Evolutionary conservation across 1,140 invertebrate genomes (phyloP).

Genomic region (Nomia melanderi): DNA sequence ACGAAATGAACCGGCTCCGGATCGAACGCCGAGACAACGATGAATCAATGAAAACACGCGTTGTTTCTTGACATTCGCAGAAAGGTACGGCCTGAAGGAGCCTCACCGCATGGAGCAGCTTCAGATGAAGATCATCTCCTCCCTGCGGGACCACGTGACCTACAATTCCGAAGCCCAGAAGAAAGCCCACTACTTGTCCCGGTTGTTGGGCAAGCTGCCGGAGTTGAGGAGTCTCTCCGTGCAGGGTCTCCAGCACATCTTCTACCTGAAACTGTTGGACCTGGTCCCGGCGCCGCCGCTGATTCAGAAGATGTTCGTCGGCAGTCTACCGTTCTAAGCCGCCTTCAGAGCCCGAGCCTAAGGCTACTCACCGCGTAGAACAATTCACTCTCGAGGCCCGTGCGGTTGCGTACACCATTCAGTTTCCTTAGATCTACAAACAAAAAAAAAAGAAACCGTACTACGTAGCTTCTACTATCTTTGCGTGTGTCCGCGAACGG

Average conservation of each 20-base stretch:
- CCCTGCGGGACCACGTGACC: slow-evolving; percentile 95
- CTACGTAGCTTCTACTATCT: slow-evolving; percentile 54
- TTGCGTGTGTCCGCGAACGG: slow-evolving; percentile 52
- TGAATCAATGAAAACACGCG: not conserved
- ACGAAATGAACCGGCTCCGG: too few relatives aligned
- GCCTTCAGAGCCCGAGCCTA: slow-evolving; percentile 20
- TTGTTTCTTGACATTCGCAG: slow-evolving; percentile 81
- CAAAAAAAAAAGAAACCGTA: too few relatives aligned
- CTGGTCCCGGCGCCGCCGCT: slow-evolving; percentile 94
- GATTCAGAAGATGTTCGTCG: slow-evolving; percentile 97
- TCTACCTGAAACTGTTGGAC: slow-evolving; percentile 96
- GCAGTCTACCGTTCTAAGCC: slow-evolving; percentile 90
- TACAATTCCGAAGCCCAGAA: slow-evolving; percentile 94
- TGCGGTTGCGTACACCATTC: slow-evolving; percentile 53
- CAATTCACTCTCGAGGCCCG: slow-evolving; percentile 39
- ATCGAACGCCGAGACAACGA: too few relatives aligned
- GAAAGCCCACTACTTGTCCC: slow-evolving; percentile 95
- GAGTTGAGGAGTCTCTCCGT: slow-evolving; percentile 95
- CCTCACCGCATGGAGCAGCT: slow-evolving; percentile 95
- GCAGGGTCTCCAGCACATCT: slow-evolving; percentile 95
- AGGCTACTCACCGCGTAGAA: slow-evolving; percentile 46
- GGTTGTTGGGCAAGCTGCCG: slow-evolving; percentile 93
- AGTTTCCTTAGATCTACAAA: slow-evolving; percentile 46
- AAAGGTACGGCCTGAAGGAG: slow-evolving; percentile 95
- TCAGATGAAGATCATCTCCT: slow-evolving; percentile 97